phyloP scores from a whole-genome alignment of 1,140 invertebrate species.

The Lepidurus arcticus region DNA sequence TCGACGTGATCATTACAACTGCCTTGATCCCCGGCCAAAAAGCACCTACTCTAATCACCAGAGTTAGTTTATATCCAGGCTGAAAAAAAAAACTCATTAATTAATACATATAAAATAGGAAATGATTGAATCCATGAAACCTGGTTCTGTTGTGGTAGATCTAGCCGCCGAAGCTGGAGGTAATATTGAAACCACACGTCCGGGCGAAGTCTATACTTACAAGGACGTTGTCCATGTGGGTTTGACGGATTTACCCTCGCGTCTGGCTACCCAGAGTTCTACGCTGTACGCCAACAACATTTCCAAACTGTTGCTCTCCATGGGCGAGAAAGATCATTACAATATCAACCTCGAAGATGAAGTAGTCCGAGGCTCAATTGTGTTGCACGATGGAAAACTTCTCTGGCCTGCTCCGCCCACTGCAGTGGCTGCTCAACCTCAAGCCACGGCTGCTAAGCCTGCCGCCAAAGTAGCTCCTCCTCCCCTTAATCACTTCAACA shows the following conservation, averaged over 20 bases:
- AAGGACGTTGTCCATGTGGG: conserved; percentile 79
- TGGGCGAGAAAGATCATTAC: conserved; percentile 69
- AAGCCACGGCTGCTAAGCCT: conserved; percentile 44
- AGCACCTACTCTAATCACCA: conserved; percentile 73
- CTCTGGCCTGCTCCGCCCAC: conserved; percentile 72
- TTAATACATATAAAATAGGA: conserved; percentile 50
- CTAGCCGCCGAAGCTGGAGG: conserved; percentile 83
- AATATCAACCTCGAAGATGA: conserved; percentile 76
- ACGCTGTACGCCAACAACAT: conserved; percentile 87
- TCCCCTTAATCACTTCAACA: conserved; percentile 48
- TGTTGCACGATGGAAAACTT: conserved; percentile 65
- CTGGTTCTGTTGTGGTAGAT: conserved; percentile 83
- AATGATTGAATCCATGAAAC: conserved; percentile 77
- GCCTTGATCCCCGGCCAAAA: conserved; percentile 83
- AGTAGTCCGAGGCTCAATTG: conserved; percentile 74
- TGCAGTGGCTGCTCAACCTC: conserved; percentile 47
- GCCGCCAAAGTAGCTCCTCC: conserved; percentile 44
- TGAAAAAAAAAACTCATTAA: not conserved
- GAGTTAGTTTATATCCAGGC: conserved; percentile 50
- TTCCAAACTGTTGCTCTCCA: conserved; percentile 75
- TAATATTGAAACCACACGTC: conserved; percentile 76
- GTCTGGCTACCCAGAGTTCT: conserved; percentile 77
- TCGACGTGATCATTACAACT: conserved; percentile 70
- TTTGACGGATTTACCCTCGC: conserved; percentile 74
- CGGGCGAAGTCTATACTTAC: conserved; percentile 67